These are phyloP conservation scores for Promerops cafer DNA, from an alignment of 2,113 vertebrate genomes.

Conservation along the genomic window DNA sequence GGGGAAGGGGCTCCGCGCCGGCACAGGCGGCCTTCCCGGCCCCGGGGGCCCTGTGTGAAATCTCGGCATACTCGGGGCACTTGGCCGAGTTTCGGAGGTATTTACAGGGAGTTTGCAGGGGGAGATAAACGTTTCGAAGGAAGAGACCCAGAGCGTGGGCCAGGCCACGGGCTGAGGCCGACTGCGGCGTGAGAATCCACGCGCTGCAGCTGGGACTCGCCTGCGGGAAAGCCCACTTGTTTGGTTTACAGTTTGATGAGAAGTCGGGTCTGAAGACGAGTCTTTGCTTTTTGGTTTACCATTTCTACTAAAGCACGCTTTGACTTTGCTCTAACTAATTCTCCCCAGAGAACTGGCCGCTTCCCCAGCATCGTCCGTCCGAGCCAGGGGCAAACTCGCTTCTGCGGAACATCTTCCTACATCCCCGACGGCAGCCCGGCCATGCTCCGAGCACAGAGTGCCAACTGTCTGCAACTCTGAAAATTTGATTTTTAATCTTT, in stretches of 20 bases:
- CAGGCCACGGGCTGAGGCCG: neutral
- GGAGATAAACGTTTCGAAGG: no score
- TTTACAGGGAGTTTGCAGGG: neutral
- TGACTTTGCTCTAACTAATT: neutral
- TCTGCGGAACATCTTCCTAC: neutral
- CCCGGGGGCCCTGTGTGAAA: neutral
- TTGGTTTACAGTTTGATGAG: neutral
- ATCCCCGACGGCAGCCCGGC: neutral
- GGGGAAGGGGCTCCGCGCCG: neutral
- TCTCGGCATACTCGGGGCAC: neutral
- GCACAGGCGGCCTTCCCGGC: neutral
- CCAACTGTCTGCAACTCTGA: neutral
- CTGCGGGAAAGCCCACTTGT: neutral
- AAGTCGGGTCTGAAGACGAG: neutral
- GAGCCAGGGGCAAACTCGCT: neutral
- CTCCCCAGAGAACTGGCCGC: accelerated
- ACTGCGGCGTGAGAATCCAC: neutral
- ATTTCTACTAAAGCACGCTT: neutral
- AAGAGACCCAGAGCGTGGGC: neutral
- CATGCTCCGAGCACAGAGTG: neutral
- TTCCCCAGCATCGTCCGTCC: neutral
- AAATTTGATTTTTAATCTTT: neutral
- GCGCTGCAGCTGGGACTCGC: neutral
- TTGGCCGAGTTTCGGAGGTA: neutral
- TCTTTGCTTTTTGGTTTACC: neutral